Evolutionary conservation across 2,888 invertebrate species (phyloP), one percentile per base, ranked within the genome.

Genomic region (Sphaerophoria taeniata): DNA sequence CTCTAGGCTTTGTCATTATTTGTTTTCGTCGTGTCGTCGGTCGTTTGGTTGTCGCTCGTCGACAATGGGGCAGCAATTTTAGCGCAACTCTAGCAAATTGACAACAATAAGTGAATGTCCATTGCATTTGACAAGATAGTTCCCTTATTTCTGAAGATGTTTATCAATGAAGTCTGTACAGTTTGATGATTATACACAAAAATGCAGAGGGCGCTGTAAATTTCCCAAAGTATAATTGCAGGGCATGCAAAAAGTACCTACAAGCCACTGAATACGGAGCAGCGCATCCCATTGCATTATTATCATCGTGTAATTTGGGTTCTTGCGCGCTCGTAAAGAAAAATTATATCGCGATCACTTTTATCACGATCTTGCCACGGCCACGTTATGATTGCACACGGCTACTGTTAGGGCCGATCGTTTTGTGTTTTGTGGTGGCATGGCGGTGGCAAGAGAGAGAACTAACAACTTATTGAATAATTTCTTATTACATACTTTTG

Each of bases 321-420:
- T 53, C 67, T 53, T 67, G 67, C n/a, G 24, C 53, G 33, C 81
- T 85, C 81, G 85, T 85, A 85, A 85, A 85, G 85, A 81, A 90
- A 91, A 91, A 91, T 91, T 91, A 92, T 90, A 91, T 91, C 91
- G 92, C 92, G 92, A 92, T 91, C 91, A 92, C 91, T 91, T 91
- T 89, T 90, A 91, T 92, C 92, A 92, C 91, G 90, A 90, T 90
- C 90, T 87, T 73, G 81, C 72, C 88, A 87, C 87, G 86, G 81
- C 89, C 88, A 88, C 89, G 89, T 88, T 89, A 89, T 89, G 88
- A 89, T 89, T 89, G 87, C 88, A 70, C 71, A 55, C 81, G 84
- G 87, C 87, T 87, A 87, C 87, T 85, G 87, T 86, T 87, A 87
- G 87, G 75, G 85, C 69, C 56, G 76, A 77, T 81, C 85, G 85